phyloP scores from a whole-genome alignment of 1,140 invertebrate genomes.

The Saccostrea glomerata region DNA sequence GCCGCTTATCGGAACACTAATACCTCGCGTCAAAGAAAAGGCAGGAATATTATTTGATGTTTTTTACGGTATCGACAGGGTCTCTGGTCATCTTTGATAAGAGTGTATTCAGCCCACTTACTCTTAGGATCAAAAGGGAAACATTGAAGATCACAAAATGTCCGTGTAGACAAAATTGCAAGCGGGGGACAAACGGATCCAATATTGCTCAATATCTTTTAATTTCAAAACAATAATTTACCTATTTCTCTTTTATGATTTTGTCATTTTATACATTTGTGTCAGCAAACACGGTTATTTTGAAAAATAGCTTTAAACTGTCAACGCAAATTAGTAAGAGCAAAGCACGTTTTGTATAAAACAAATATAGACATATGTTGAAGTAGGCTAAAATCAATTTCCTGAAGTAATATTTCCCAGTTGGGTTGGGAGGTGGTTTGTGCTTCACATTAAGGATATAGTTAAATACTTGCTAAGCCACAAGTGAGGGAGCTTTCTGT shows the following conservation, averaged over 20 bases:
- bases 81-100: conserved; percentile 28
- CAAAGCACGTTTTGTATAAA: background rate
- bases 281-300: background rate
- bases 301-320: background rate
- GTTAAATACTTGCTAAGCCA: conserved; percentile 19
- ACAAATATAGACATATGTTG: conserved; percentile 28
- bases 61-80: conserved; percentile 13
- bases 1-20: conserved; percentile 15
- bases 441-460: background rate
- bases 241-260: background rate
- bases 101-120: background rate
- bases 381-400: conserved; percentile 3
- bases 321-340: background rate
- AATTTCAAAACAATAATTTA: conserved; percentile 24
- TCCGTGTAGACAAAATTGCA: conserved; percentile 9
- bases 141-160: background rate
- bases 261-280: background rate
- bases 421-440: background rate
- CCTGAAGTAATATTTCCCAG: background rate
- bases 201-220: background rate
- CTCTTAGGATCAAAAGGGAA: conserved; percentile 25
- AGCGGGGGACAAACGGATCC: background rate
- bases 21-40: conserved; percentile 6
- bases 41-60: conserved; percentile 31
- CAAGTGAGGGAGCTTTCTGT: background rate